Base-by-base conservation (phyloP, 2,113 vertebrate genomes). In the Oxyura jamaicensis region DNA sequence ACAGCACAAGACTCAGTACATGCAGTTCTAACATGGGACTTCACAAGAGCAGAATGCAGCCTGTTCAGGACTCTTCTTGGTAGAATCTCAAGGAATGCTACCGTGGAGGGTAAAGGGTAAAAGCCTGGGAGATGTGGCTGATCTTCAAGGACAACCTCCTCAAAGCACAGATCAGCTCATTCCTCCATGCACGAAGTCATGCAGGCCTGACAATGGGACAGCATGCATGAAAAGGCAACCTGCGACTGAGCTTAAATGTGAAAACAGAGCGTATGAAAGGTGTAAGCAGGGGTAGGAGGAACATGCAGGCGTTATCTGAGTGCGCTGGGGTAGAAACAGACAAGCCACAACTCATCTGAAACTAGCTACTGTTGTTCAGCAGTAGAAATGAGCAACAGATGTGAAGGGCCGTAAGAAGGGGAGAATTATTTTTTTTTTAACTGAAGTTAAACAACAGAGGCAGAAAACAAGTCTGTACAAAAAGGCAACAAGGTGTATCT, bases 381-480 rank as follows among this genome's bases (percentile, higher is more conserved):
- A 63, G 11, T 25, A 88, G 39, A 86, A 94, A 86, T 15, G 35
- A 77, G 69, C 26, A 81, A 63, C 20, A 29, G 33, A 86, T 58
- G 31, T 3, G 1, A 60, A 75, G 6, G 18, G 8, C 14, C 63
- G 10, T 22, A 67, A 0, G 0, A 80, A 88, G 26, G 12, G 4
- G 7, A 86, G 23, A 88, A 86, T 62, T 46, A 4, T 42, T 55
- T 72, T 12, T 52, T 81, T 66, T 8, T 8, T 55, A 86, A 86
- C 13, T 53, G 17, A 93, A 93, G 20, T 66, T 83, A 81, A 1
- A 65, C 7, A 80, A 85, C 39, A 80, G 66, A 75, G 85, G 55
- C 8, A 73, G n/a, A 86, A 94, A 86, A 78, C 0, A 83, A 16
- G 44, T 12, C 76, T 10, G 29, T 41, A 91, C 26, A 90, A 44